Conservation (phyloP, 30 jellyfish, hydroid and myxozoan genomes). For the Turritopsis dohrnii region DNA sequence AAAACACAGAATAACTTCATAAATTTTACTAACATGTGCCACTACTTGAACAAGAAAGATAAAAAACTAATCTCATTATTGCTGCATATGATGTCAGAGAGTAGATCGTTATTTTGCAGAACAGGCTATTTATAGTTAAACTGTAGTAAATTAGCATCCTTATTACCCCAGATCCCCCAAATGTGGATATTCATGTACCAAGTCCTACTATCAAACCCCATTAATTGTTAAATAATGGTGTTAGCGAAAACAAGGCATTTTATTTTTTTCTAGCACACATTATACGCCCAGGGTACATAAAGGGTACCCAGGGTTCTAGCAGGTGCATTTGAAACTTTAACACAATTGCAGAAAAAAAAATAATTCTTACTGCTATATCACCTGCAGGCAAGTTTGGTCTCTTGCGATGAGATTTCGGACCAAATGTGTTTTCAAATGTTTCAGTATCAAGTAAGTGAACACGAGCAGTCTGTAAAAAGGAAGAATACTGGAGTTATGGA, state of each 20-base stretch:
- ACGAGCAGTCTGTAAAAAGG: conserved; percentile 61
- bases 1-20: too few species aligned
- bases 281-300: conserved; percentile 29
- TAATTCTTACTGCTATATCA: conserved; percentile 56
- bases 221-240: conserved; percentile 16
- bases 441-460: conserved; percentile 96
- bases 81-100: too few species aligned
- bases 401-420: conserved; percentile 91
- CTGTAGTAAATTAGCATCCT: too few species aligned
- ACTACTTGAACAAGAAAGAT: too few species aligned
- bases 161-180: too few species aligned
- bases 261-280: conserved; percentile 16
- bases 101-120: too few species aligned
- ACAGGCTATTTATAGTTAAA: too few species aligned
- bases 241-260: conserved; percentile 22
- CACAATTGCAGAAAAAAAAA: background rate
- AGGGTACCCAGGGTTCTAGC: conserved; percentile 26
- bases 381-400: conserved; percentile 59
- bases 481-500: background rate
- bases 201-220: conserved; percentile 36
- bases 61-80: too few species aligned
- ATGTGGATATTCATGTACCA: too few species aligned
- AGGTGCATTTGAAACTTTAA: conserved; percentile 1
- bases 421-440: conserved; percentile 85
- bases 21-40: too few species aligned